Percentiles rank a stretch among this genome's conserved stretches.
Conservation (phyloP, 1,140 invertebrate genomes). For the Magallana gigas region DNA sequence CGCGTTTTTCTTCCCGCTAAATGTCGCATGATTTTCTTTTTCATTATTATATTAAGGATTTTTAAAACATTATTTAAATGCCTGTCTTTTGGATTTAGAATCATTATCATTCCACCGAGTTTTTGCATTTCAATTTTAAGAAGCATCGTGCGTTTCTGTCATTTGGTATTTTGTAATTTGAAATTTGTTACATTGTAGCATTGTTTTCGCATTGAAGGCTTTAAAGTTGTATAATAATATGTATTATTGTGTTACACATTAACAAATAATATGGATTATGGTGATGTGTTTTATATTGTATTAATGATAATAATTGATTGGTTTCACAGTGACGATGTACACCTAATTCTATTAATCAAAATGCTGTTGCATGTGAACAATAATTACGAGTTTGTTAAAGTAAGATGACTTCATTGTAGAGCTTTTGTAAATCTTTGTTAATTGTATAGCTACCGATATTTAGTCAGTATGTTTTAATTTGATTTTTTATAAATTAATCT, state of each 20-base stretch:
- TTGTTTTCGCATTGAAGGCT: neutral
- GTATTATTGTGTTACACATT: neutral
- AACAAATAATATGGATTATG: neutral
- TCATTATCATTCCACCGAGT: slow-evolving; percentile 11
- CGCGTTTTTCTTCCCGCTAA: neutral
- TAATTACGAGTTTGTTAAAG: neutral
- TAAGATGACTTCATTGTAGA: neutral
- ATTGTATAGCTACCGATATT: neutral
- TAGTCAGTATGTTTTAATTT: neutral
- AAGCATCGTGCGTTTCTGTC: neutral
- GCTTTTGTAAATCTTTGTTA: slow-evolving; percentile 28
- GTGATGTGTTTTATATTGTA: neutral
- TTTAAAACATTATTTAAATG: neutral
- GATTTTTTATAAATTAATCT: neutral
- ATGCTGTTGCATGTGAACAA: neutral
- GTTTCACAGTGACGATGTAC: neutral
- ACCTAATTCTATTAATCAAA: neutral
- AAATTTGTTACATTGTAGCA: neutral
- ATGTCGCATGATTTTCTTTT: neutral
- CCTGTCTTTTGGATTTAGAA: neutral
- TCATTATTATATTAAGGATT: neutral
- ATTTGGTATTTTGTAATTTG: slow-evolving; percentile 14
- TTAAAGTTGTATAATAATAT: neutral
- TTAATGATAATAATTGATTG: neutral
- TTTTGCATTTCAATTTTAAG: neutral